These are phyloP conservation scores for Macrophya annulata DNA, from an alignment of 2,888 invertebrate genomes.

Conservation along the genomic window DNA sequence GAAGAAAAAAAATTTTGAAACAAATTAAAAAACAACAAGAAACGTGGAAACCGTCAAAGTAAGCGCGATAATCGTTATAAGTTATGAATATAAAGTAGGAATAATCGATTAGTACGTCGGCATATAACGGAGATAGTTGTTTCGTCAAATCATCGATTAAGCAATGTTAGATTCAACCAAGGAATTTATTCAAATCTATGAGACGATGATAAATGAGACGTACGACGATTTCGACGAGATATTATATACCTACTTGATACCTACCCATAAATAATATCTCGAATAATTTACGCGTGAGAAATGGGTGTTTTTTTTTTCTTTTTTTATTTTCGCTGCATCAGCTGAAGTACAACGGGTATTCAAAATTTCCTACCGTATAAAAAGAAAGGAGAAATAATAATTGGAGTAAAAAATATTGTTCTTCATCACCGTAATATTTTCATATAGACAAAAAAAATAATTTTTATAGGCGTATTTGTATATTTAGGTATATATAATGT, in stretches of 20 bases:
- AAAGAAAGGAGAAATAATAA: not conserved
- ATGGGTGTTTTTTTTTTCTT: not conserved
- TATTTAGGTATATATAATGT: too few relatives aligned
- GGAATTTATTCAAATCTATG: not conserved
- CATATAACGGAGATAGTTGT: not conserved
- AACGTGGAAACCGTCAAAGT: not conserved
- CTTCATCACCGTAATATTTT: too few relatives aligned
- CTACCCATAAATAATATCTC: not conserved
- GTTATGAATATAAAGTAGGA: not conserved
- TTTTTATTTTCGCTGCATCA: not conserved
- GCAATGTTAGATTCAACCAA: not conserved
- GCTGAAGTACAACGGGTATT: not conserved
- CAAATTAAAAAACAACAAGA: not conserved
- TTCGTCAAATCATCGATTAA: constrained; percentile 28
- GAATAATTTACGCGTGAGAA: not conserved
- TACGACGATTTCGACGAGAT: constrained; percentile 6
- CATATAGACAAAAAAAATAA: too few relatives aligned
- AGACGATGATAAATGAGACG: constrained; percentile 14
- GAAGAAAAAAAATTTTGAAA: not conserved
- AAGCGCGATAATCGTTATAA: not conserved
- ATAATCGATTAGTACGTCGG: constrained; percentile 31
- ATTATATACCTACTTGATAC: not conserved
- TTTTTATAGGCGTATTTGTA: too few relatives aligned
- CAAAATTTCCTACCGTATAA: not conserved
- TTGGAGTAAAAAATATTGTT: too few relatives aligned